These are phyloP conservation scores for Nycteola revayana DNA, from an alignment of 2,888 invertebrate species.

Conservation along the genomic window DNA sequence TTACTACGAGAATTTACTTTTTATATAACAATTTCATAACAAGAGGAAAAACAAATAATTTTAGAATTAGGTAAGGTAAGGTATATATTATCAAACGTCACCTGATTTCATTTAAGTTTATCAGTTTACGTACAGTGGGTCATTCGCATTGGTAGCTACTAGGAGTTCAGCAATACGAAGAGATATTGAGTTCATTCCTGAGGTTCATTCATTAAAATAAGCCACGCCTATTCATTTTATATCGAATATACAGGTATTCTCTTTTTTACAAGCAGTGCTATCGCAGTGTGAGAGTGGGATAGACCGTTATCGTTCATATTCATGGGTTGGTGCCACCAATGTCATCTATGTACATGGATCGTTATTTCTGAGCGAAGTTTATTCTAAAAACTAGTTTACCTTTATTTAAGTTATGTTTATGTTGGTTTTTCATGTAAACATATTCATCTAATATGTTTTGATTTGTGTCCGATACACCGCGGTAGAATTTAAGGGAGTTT, in stretches of 20 bases:
- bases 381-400: no score
- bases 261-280: constrained; percentile 6
- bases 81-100: no score
- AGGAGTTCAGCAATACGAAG: constrained; percentile 7
- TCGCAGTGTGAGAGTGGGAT: constrained; percentile 12
- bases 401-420: constrained; percentile 5
- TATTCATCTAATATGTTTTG: constrained; percentile 36
- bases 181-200: not conserved
- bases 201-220: no score
- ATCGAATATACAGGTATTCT: constrained; percentile 12
- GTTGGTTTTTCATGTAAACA: constrained; percentile 21
- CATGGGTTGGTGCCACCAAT: no score
- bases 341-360: no score
- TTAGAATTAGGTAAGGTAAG: no score
- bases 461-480: constrained; percentile 26
- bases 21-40: no score
- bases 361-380: no score
- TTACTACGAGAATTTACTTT: no score
- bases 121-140: no score
- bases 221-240: constrained; percentile 13
- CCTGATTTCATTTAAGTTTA: no score
- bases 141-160: constrained; percentile 11
- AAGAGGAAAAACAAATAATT: no score
- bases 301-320: not conserved
- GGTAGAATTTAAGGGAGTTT: constrained; percentile 39